Base-by-base conservation (phyloP, 1,140 invertebrate species). In the Cyclina sinensis region DNA sequence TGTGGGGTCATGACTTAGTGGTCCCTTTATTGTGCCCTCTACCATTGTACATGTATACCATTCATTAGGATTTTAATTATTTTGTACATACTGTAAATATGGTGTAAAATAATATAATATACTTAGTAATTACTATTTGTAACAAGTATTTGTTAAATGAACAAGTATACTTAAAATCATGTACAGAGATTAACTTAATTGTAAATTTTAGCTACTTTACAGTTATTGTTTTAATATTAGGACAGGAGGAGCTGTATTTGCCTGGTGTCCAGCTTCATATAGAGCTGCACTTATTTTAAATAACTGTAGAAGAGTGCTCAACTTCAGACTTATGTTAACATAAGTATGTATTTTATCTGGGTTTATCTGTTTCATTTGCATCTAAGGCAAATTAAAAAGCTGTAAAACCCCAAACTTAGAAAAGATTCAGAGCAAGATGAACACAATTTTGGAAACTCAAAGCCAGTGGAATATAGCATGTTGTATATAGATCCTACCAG, bases 31-130 rank as follows among this genome's bases (percentile, higher is more conserved):
- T 16, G 12, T 30, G 48, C 54, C 51, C 54, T 39, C 24, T 30
- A 51, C 30, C 46, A 83, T 83, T 51, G 7, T 70, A 46, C 32
- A 83, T 48, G 35, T 70, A 68, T 57, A 74, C 76, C 59, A 86
- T 62, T 86, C 46, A 54, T 86, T 65, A 86, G 62, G 30, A 65
- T 37, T 86, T 86, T 76, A 68, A 76, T 78, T 87, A 79, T 51
- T 68, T 51, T 87, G 74, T 87, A 87, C 62, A 87, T 46, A 80
- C 32, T 87, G 85, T 87, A 87, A 48, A 87, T 87, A 87, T 18
- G 39, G 32, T 87, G 85, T 87, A 87, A 87, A 87, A 87, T 87
- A 87, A 79, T 87, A 87, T 83, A 83, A 81, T 87, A 87, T 87
- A 87, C 54, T 70, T 87, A 87, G 85, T 80, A 62, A 87, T 24